These are phyloP conservation scores for Enteromius fasciolatus DNA, from an alignment of 2,797 vertebrate species.

Conservation along the genomic window DNA sequence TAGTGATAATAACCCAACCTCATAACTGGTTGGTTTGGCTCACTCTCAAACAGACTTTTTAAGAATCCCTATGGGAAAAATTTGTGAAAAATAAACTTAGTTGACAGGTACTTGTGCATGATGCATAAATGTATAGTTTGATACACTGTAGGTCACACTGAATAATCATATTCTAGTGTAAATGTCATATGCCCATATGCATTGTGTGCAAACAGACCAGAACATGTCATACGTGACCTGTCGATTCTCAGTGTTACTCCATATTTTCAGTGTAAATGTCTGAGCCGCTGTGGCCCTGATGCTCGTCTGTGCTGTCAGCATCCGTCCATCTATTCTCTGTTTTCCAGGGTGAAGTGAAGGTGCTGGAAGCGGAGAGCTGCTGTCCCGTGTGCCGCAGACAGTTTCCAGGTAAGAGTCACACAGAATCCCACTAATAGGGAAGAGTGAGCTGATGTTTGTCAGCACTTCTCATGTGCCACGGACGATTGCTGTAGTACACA, in stretches of 20 bases:
- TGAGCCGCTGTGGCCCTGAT: background rate
- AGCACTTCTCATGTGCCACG: constrained; percentile 35
- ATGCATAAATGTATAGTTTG: background rate
- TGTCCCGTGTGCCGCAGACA: constrained; percentile 83
- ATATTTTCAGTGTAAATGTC: background rate
- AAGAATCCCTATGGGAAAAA: background rate
- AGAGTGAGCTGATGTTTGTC: constrained; percentile 39
- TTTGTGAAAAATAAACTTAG: background rate
- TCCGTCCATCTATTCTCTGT: constrained; percentile 43
- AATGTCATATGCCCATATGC: background rate
- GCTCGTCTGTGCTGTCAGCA: constrained; percentile 12
- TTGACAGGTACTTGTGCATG: background rate
- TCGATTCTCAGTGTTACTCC: background rate
- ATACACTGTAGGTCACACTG: background rate
- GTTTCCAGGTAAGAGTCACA: constrained; percentile 71
- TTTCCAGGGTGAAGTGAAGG: constrained; percentile 80
- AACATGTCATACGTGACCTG: background rate
- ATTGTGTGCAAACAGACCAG: background rate
- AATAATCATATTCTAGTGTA: background rate
- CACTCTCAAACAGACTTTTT: background rate
- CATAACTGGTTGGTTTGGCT: background rate
- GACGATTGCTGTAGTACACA: constrained; percentile 33
- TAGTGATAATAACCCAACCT: background rate
- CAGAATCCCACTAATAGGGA: background rate
- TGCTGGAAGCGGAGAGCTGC: constrained; percentile 82